These are phyloP conservation scores for Meta bourneti DNA, from an alignment of 2,888 invertebrate species.

Conservation along the genomic window DNA sequence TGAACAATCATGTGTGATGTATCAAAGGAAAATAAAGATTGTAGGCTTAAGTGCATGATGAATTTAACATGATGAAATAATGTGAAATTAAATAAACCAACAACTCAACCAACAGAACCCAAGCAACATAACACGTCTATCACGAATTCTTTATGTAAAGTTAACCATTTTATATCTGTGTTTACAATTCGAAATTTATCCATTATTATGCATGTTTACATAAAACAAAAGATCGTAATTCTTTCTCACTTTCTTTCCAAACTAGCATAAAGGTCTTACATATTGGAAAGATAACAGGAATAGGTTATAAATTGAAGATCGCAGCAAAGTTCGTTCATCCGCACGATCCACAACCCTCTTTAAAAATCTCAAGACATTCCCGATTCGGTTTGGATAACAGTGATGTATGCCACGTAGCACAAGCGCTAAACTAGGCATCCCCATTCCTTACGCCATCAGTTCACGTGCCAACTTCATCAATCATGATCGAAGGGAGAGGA, in stretches of 20 bases:
- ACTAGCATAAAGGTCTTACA: not conserved
- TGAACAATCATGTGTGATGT: not conserved
- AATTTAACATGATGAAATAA: too few relatives aligned
- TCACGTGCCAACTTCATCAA: not conserved
- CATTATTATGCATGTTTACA: too few relatives aligned
- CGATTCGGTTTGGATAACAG: not conserved
- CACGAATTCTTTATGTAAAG: too few relatives aligned
- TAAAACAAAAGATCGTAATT: not conserved
- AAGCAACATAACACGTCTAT: too few relatives aligned
- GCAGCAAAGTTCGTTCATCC: not conserved
- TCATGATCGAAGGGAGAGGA: conserved; percentile 8
- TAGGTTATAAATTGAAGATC: not conserved
- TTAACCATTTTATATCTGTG: too few relatives aligned
- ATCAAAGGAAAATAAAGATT: too few relatives aligned
- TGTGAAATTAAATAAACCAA: too few relatives aligned
- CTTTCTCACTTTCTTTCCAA: not conserved
- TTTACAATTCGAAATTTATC: too few relatives aligned
- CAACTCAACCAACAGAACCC: too few relatives aligned
- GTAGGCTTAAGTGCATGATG: too few relatives aligned
- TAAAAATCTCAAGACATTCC: not conserved
- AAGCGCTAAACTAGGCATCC: not conserved
- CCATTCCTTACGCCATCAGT: conserved; percentile 3
- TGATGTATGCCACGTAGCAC: not conserved
- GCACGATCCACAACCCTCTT: not conserved
- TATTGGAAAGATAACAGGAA: not conserved